Evolutionary conservation across 2,888 invertebrate genomes (phyloP).

Genomic region (Stenurella melanura): DNA sequence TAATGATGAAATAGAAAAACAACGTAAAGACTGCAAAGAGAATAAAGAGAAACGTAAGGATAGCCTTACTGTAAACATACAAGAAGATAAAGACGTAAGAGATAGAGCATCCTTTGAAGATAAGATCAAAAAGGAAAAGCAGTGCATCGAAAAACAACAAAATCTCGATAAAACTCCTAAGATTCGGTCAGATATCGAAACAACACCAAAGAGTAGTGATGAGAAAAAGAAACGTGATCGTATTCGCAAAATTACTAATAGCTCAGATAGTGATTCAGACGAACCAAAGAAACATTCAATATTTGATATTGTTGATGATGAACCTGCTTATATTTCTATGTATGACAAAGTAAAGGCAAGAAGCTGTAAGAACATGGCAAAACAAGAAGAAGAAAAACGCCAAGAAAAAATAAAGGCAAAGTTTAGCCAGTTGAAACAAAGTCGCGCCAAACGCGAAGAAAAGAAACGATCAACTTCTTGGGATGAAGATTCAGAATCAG

Average conservation of each 20-base stretch:
- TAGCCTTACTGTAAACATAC: conserved; percentile 53
- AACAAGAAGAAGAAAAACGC: conserved; percentile 91
- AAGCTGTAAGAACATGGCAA: conserved; percentile 95
- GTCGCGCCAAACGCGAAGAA: conserved; percentile 89
- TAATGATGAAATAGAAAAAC: conserved; percentile 76
- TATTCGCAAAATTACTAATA: conserved; percentile 73
- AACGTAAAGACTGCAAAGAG: conserved; percentile 72
- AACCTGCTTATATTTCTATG: conserved; percentile 95
- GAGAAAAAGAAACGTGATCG: conserved; percentile 63
- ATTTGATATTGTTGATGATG: conserved; percentile 92
- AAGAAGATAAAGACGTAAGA: conserved; percentile 42
- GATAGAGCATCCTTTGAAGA: conserved; percentile 52
- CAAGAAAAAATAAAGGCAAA: conserved; percentile 92
- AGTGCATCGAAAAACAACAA: conserved; percentile 47
- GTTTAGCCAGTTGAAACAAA: conserved; percentile 90
- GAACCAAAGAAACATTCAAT: conserved; percentile 93
- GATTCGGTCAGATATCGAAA: conserved; percentile 54
- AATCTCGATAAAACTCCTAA: conserved; percentile 57
- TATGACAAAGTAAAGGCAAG: conserved; percentile 97
- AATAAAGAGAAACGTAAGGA: conserved; percentile 56
- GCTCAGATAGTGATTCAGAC: conserved; percentile 84
- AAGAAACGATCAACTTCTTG: conserved; percentile 92
- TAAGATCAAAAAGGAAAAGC: conserved; percentile 53
- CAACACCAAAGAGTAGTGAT: conserved; percentile 59
- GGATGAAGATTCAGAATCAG: conserved; percentile 89